Evolutionary conservation across 1,140 invertebrate genomes (phyloP), one percentile per base, ranked within the genome.

Genomic region (Neoseiulus cucumeris): DNA sequence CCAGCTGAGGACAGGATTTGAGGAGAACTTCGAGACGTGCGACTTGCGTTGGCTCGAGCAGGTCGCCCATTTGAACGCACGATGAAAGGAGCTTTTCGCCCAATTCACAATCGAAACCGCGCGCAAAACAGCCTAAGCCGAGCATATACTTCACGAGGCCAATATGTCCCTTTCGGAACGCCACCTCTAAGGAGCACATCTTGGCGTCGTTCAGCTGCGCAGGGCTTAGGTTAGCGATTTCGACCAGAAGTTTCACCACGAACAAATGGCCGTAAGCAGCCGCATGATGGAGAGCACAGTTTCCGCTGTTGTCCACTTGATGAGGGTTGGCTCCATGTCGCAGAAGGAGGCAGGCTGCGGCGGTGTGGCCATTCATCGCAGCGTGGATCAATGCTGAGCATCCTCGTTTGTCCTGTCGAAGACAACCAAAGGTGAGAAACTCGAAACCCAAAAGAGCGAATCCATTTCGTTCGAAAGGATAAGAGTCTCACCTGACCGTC

Each of bases 251-350:
- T 64, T 79, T 75, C 14, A 79, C 69, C 65, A 75, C 76, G 70
- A 77, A 79, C 66, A 78, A 76, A 79, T 79, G 81, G 7, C 80
- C 80, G 74, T 81, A 81, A 0, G 79, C 80, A 67, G 74, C 74
- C 1, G 79, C 79, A 71, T 81, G 81, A 70, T 81, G 80, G 2
- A 80, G 71, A 1, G 77, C 68, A 7, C 77, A 73, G 67, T 82
- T 82, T 7, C 78, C 78, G 33, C 78, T 80, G 20, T 74, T 75
- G 67, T 82, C 80, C 4, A 69, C 71, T 12, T 70, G 68, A 64
- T 76, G 73, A 5, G 79, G 72, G 70, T 79, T 76, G 5, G 77
- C 74, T 20, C 80, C 80, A 22, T 77, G 69, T 20, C 74, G 70
- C 5, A 81, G 71, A 17, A 82, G 69, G 70, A 76, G 79, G 0